A percentile compares a stretch with the other conserved stretches of the same genome.
phyloP scores from a whole-genome alignment of 2,113 vertebrate species.

The Menura novaehollandiae region DNA sequence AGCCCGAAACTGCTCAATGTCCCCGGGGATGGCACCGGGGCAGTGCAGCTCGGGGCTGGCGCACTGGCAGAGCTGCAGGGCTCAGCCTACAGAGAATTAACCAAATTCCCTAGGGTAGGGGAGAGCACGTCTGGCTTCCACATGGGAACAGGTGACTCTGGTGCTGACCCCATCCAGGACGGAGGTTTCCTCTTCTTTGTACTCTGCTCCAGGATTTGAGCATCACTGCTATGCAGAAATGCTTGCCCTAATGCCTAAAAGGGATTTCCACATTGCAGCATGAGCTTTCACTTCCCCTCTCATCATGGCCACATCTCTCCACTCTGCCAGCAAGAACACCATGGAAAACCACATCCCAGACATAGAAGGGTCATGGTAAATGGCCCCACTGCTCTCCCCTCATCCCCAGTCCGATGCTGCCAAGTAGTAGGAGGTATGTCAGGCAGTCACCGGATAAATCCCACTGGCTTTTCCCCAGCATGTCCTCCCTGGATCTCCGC shows the following conservation, averaged over 20 bases:
- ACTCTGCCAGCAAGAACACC: background rate
- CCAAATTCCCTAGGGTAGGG: background rate
- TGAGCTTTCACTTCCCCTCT: background rate
- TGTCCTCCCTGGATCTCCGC: background rate
- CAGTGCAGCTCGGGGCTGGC: rapidly evolving
- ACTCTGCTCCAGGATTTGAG: background rate
- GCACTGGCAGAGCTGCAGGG: no score
- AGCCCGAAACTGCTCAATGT: background rate
- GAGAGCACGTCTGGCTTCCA: rapidly evolving
- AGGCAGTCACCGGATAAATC: background rate
- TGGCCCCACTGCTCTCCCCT: rapidly evolving
- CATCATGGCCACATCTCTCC: background rate
- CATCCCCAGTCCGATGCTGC: rapidly evolving
- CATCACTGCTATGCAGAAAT: background rate
- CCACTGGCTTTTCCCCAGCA: background rate
- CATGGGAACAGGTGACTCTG: rapidly evolving
- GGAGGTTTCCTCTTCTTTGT: background rate
- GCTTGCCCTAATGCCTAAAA: background rate
- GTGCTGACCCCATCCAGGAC: background rate
- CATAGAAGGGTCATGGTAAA: background rate
- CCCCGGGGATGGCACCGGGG: rapidly evolving
- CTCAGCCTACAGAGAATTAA: background rate
- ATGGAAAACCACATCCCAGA: background rate
- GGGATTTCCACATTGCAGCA: background rate
- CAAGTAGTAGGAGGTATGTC: background rate